These are phyloP conservation scores for Protobothrops mucrosquamatus DNA, from an alignment of 2,113 vertebrate genomes.

Conservation along the genomic window DNA sequence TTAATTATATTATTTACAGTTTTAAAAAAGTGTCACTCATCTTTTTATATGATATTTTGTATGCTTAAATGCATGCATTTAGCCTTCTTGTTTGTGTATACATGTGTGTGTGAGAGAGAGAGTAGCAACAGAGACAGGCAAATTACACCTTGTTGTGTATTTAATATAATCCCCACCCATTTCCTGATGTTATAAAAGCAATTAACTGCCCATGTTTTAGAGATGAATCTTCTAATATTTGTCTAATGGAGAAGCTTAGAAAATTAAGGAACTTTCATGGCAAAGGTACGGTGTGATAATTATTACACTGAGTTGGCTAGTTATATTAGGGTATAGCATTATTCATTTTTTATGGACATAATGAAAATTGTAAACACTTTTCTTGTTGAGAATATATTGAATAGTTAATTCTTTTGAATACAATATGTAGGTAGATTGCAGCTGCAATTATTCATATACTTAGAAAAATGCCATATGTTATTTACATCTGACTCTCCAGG, in stretches of 20 bases:
- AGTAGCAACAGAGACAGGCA: conserved; percentile 69
- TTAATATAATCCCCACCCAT: conserved; percentile 48
- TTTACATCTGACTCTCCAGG: background rate
- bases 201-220: conserved; percentile 25
- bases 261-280: conserved; percentile 27
- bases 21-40: background rate
- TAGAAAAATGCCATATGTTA: background rate
- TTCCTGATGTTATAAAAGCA: conserved; percentile 68
- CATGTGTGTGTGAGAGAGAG: conserved; percentile 6
- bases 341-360: background rate
- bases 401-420: background rate
- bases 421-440: background rate
- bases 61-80: conserved; percentile 22
- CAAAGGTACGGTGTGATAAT: conserved; percentile 55
- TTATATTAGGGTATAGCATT: background rate
- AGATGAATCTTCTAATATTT: conserved; percentile 13
- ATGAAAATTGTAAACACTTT: background rate
- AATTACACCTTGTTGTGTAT: conserved; percentile 53
- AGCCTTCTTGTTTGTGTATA: conserved; percentile 24
- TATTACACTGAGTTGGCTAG: background rate
- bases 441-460: background rate
- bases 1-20: background rate
- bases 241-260: conserved; percentile 60
- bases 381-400: background rate
- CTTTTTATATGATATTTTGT: background rate